Base-by-base conservation (phyloP, 2,113 vertebrate genomes). In the Podiceps cristatus region DNA sequence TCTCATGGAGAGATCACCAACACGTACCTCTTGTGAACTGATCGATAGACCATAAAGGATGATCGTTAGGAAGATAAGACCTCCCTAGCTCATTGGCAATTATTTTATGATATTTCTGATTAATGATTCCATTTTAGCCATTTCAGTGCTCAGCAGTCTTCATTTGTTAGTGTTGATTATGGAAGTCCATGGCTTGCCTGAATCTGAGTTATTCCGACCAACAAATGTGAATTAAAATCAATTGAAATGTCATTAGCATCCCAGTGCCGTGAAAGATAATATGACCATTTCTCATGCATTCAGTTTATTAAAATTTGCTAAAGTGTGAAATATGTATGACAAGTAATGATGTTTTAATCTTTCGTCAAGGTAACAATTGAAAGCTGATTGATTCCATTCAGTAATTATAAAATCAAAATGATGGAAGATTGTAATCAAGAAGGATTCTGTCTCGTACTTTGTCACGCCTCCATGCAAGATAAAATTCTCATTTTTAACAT, bases 391-490 rank as follows among this genome's bases (percentile, higher is more conserved):
- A 98, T 98, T 98, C 90, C 92, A 98, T 98, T 98, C 97, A 97
- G 98, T 98, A 98, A 98, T 99, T 98, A 98, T 97, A 98, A 98
- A 97, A 98, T 97, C 96, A 98, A 98, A 98, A 98, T 98, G 98
- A 98, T 98, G 97, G 98, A 98, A 98, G 98, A 98, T 98, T 98
- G 97, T 98, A 98, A 98, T 98, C 98, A 98, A 97, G 96, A 97
- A 95, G 93, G 96, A 98, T 98, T 98, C 96, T 97, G 86, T 96
- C 86, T 97, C 80, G 89, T 95, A 96, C 93, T 97, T 97, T 97
- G 94, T 98, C 96, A 98, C 52, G 94, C 95, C 96, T 98, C 94
- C 85, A 86, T 96, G 96, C 82, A 98, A 97, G 96, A 98, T 93
- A 97, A 97, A 98, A 98, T 95, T 98, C 96, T 98, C 97, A 97